phyloP scores from a whole-genome alignment of 2,797 vertebrate species.

The Eupleurogrammus muticus region DNA sequence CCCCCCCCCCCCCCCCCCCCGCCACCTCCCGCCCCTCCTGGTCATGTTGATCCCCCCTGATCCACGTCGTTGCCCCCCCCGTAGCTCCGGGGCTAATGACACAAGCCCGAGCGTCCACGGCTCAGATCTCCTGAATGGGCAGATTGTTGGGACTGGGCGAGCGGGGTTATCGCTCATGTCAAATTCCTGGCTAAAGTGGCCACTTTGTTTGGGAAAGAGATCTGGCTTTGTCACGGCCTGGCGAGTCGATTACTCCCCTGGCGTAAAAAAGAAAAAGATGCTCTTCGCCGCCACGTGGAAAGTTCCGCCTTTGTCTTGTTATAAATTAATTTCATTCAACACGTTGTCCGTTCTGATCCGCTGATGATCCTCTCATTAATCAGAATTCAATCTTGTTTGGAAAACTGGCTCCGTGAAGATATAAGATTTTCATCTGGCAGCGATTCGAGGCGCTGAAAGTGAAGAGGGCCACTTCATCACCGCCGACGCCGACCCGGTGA shows the following conservation, averaged over 20 bases:
- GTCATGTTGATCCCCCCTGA: no score
- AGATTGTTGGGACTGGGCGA: constrained; percentile 59
- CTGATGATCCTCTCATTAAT: constrained; percentile 21
- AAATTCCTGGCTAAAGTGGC: constrained; percentile 83
- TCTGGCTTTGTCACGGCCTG: constrained; percentile 76
- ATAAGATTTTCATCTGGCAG: constrained; percentile 37
- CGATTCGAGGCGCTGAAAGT: constrained; percentile 65
- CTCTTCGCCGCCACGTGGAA: constrained; percentile 17
- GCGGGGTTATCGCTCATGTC: constrained; percentile 75
- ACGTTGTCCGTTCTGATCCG: constrained; percentile 1
- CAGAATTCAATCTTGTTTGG: constrained; percentile 31
- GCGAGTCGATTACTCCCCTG: constrained; percentile 61
- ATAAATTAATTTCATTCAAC: no score
- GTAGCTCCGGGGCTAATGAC: constrained; percentile 70
- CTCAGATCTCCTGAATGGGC: constrained; percentile 72
- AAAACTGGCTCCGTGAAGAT: constrained; percentile 24
- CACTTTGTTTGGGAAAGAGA: constrained; percentile 84
- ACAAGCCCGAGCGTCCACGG: constrained; percentile 71
- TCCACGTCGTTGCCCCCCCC: constrained; percentile 69
- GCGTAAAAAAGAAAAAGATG: constrained; percentile 71
- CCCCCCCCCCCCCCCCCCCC: no score
- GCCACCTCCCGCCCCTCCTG: no score
- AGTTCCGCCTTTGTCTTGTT: constrained; percentile 10
- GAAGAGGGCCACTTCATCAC: constrained; percentile 73
- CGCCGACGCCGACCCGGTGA: constrained; percentile 35